Evolutionary conservation across 1,140 invertebrate species (phyloP).

Genomic region (Acyrthosiphon pisum): DNA sequence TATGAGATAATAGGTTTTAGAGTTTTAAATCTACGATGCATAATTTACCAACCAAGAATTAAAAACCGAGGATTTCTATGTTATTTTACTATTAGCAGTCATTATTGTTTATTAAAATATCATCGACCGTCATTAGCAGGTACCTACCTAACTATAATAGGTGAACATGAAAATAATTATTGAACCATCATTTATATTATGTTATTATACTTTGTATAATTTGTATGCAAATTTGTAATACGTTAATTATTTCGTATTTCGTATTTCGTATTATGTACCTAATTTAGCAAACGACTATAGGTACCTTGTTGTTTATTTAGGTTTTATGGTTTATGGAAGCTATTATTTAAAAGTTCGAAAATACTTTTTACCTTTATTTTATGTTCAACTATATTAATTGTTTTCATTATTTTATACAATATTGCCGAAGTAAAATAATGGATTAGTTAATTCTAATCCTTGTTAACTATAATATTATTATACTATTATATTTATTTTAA

Average conservation of each 20-base stretch:
- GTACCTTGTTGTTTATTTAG: neutral
- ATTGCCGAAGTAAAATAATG: too few relatives aligned
- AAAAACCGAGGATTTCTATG: neutral
- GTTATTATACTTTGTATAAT: neutral
- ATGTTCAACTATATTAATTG: neutral
- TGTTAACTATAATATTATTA: too few relatives aligned
- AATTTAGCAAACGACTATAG: neutral
- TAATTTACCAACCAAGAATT: neutral
- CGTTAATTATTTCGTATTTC: neutral
- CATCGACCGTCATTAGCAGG: neutral
- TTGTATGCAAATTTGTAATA: conserved; percentile 3
- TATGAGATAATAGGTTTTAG: neutral
- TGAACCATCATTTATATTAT: neutral
- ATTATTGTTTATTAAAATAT: neutral
- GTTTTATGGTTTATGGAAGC: neutral
- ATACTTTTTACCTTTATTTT: neutral
- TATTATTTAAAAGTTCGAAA: neutral
- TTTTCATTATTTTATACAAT: neutral
- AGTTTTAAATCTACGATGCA: neutral
- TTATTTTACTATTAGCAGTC: neutral
- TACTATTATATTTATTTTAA: too few relatives aligned
- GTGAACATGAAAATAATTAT: neutral
- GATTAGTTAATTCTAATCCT: too few relatives aligned
- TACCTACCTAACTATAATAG: neutral
- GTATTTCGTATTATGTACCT: neutral